Evolutionary conservation across 2,113 vertebrate species (phyloP).

Genomic region (Heloderma charlesbogerti): DNA sequence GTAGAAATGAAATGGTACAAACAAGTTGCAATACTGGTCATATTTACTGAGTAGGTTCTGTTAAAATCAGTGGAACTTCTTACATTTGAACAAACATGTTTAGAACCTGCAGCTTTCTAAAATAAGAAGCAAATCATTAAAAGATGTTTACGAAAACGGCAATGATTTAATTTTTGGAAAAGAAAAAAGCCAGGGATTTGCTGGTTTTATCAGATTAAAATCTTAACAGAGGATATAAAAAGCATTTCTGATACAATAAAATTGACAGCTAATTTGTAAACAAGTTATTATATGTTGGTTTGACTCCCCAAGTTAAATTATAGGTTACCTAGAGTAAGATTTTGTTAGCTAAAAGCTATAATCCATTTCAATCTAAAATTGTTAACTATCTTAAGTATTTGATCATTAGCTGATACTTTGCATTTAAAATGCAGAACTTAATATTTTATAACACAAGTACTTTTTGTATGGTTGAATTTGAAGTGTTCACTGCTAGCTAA

Average conservation of each 20-base stretch:
- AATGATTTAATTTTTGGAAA: slow-evolving; percentile 21
- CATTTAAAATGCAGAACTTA: slow-evolving; percentile 4
- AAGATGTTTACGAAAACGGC: neutral
- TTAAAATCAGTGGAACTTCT: neutral
- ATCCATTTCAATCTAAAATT: neutral
- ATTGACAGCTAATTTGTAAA: neutral
- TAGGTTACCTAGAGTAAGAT: neutral
- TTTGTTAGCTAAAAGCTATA: slow-evolving; percentile 43
- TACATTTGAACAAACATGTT: neutral
- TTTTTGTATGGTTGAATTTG: neutral
- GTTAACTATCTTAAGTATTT: neutral
- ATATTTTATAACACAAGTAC: neutral
- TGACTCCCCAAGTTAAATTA: neutral
- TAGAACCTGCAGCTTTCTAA: neutral
- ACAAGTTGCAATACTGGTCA: neutral
- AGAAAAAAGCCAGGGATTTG: neutral
- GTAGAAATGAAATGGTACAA: neutral
- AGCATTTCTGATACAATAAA: slow-evolving; percentile 37
- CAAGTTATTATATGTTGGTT: neutral
- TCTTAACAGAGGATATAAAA: slow-evolving; percentile 51
- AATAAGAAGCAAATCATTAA: neutral
- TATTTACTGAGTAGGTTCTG: neutral
- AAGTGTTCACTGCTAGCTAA: neutral
- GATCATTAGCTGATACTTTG: neutral
- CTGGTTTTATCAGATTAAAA: slow-evolving; percentile 12